Conservation (phyloP, 2,888 invertebrate genomes). For the Vannuccia rotundouncinata region DNA sequence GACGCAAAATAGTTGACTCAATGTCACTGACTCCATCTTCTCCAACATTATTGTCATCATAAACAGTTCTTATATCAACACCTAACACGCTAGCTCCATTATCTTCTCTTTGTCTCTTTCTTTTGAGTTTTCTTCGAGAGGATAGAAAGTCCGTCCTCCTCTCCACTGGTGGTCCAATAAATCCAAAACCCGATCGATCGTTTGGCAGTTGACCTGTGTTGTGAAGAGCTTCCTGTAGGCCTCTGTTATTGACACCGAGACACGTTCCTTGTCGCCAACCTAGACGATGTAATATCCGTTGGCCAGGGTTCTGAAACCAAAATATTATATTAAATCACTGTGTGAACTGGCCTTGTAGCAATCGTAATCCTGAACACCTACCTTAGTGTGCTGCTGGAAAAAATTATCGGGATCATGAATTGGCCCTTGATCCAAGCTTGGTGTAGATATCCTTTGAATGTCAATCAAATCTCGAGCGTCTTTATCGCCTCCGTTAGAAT, state of each 20-base stretch:
- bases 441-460: neutral
- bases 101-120: neutral
- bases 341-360: too few relatives aligned
- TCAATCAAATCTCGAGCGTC: neutral
- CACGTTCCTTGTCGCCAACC: neutral
- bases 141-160: neutral
- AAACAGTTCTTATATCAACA: neutral
- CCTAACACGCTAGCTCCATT: neutral
- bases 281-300: neutral
- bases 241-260: neutral
- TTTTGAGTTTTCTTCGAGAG: too few relatives aligned
- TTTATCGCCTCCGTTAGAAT: slow-evolving; percentile 49
- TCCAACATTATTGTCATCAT: neutral
- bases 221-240: neutral
- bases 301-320: neutral
- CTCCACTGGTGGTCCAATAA: neutral
- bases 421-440: too few relatives aligned
- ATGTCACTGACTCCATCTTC: neutral
- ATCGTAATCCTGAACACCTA: too few relatives aligned
- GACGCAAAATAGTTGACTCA: neutral
- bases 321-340: too few relatives aligned
- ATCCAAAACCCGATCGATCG: neutral
- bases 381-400: too few relatives aligned
- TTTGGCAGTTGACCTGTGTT: neutral
- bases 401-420: too few relatives aligned